Conservation (phyloP, 2,113 vertebrate genomes). For the Poicephalus gulielmi region DNA sequence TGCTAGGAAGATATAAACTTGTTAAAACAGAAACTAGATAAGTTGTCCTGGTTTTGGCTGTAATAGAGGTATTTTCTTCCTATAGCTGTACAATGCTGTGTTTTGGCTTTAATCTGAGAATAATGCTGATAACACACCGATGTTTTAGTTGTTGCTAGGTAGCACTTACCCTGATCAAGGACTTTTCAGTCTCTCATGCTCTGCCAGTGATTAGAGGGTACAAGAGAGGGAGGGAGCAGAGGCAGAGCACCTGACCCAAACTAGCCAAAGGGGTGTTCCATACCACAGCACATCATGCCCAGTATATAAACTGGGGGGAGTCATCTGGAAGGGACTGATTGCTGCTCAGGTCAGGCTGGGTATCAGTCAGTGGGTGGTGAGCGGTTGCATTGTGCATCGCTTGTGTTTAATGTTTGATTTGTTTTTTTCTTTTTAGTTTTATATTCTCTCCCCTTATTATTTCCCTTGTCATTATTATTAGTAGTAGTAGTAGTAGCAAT, state of each 20-base stretch:
- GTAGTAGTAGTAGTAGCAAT: not conserved
- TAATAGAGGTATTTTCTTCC: not conserved
- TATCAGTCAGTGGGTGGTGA: not conserved
- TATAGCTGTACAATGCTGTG: not conserved
- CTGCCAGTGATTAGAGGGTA: not conserved
- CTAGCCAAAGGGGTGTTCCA: not conserved
- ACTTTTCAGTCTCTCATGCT: not conserved
- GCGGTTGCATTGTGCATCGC: not conserved
- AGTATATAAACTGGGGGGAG: not conserved
- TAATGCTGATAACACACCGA: not conserved
- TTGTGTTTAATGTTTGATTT: not conserved
- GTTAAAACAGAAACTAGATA: not conserved
- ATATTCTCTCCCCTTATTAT: not conserved
- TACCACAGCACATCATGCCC: not conserved
- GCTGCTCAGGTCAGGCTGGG: not conserved
- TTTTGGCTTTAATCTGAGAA: not conserved
- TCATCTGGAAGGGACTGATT: not conserved
- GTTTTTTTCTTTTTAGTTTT: not conserved
- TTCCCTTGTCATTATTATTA: not conserved
- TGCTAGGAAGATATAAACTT: not conserved
- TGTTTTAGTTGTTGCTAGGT: not conserved
- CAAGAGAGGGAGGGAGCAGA: not conserved
- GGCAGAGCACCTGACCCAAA: not conserved
- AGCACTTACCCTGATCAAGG: not conserved
- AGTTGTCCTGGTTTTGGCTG: not conserved